Conservation (phyloP, 2,888 invertebrate genomes). For the Acronicta alni region DNA sequence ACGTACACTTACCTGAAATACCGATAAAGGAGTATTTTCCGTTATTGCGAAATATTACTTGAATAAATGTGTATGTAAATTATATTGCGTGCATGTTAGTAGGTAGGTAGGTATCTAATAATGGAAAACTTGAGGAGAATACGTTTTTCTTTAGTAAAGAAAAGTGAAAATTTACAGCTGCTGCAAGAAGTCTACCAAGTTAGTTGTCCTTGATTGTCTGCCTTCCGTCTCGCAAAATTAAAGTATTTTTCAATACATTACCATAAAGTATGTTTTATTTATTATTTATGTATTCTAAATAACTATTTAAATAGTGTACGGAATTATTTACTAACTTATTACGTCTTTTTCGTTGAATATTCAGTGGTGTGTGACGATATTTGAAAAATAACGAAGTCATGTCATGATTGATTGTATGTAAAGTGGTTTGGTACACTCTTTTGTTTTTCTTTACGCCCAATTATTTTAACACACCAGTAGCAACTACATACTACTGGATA, state of each 20-base stretch:
- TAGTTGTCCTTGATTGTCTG: not conserved
- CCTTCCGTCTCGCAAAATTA: not conserved
- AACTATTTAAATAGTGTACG: constrained; percentile 32
- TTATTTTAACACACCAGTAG: constrained; percentile 4
- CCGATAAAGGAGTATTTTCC: constrained; percentile 17
- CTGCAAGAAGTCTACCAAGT: not conserved
- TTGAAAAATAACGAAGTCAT: constrained; percentile 45
- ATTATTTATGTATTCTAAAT: not conserved
- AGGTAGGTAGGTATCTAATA: too few species aligned
- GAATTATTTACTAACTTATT: constrained; percentile 46
- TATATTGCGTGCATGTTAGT: too few species aligned
- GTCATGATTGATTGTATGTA: constrained; percentile 55
- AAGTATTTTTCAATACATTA: constrained; percentile 12
- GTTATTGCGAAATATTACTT: constrained; percentile 3
- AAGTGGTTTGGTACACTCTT: constrained; percentile 37
- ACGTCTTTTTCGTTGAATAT: constrained; percentile 40
- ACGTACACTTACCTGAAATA: not conserved
- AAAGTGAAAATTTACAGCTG: not conserved
- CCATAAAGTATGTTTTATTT: constrained; percentile 17
- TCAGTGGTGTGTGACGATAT: constrained; percentile 42
- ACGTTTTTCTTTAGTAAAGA: not conserved
- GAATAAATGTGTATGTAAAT: too few species aligned
- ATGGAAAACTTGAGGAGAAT: too few species aligned
- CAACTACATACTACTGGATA: not conserved
- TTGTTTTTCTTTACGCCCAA: constrained; percentile 27